Evolutionary conservation across 2,888 invertebrate genomes (phyloP).

Genomic region (Leucoptera coffeella): DNA sequence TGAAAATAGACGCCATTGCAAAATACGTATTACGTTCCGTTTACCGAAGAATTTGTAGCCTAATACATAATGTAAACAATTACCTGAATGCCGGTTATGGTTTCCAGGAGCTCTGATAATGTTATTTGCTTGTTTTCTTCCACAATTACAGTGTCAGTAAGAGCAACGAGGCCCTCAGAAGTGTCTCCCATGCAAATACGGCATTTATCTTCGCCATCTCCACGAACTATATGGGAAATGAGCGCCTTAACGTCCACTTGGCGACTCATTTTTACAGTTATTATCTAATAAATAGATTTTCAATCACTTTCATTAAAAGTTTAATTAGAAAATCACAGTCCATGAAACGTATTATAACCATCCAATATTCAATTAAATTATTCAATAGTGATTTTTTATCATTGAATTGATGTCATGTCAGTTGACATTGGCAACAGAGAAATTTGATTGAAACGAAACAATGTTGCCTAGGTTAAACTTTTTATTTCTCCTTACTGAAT

Average conservation of each 20-base stretch:
- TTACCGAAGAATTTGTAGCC: constrained; percentile 12
- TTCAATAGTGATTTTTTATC: too few species aligned
- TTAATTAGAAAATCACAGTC: too few species aligned
- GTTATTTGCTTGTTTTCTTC: constrained; percentile 34
- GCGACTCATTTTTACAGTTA: constrained; percentile 18
- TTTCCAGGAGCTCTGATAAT: constrained; percentile 30
- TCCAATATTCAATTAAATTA: too few species aligned
- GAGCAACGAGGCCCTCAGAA: constrained; percentile 33
- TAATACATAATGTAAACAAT: too few species aligned
- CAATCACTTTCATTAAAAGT: too few species aligned
- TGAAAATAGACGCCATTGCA: neutral
- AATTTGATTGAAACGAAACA: too few species aligned
- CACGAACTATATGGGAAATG: constrained; percentile 37
- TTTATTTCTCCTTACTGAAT: too few species aligned
- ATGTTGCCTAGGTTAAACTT: too few species aligned
- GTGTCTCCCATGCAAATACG: constrained; percentile 44
- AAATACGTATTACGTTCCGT: too few species aligned
- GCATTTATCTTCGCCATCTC: constrained; percentile 36
- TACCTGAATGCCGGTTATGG: constrained; percentile 37
- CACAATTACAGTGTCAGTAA: constrained; percentile 40
- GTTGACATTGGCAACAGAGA: too few species aligned
- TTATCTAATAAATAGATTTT: neutral
- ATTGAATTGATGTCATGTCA: too few species aligned
- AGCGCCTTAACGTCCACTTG: constrained; percentile 37
- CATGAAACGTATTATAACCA: too few species aligned